Evolutionary conservation across 64 coral and sea anemone genomes (phyloP).

Genomic region (Astreopora myriophthalma): DNA sequence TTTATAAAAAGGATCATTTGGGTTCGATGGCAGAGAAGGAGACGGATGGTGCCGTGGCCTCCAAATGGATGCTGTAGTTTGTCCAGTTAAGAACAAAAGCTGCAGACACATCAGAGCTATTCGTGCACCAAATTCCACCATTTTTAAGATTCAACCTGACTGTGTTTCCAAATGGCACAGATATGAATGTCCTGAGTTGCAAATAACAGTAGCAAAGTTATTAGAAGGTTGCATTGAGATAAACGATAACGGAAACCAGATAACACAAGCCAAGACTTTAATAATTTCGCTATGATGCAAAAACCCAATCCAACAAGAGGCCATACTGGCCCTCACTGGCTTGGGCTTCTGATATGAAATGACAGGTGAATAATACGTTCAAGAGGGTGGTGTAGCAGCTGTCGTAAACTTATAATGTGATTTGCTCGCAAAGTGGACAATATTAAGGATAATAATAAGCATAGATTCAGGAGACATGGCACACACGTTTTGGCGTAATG

Average conservation of each 20-base stretch:
- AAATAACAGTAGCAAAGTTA: neutral
- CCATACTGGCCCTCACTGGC: too few relatives aligned
- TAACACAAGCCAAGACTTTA: neutral
- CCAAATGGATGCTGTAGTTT: neutral
- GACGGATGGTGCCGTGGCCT: neutral
- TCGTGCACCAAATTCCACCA: neutral
- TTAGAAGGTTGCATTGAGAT: neutral
- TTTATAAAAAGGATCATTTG: neutral
- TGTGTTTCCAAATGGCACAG: neutral
- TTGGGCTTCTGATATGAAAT: too few relatives aligned
- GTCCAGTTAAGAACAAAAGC: neutral
- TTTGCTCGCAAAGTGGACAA: too few relatives aligned
- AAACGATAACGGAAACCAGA: neutral
- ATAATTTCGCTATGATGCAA: neutral
- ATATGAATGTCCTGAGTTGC: neutral
- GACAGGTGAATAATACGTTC: too few relatives aligned
- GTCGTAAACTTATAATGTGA: too few relatives aligned
- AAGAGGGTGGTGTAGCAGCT: too few relatives aligned
- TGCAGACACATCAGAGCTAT: neutral
- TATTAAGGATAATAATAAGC: too few relatives aligned
- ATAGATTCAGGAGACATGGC: too few relatives aligned
- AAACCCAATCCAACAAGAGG: too few relatives aligned
- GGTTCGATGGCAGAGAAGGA: neutral
- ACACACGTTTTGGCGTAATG: too few relatives aligned
- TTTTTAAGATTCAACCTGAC: neutral